Conservation (phyloP, 2,113 vertebrate genomes). For the Grantiella picta region DNA sequence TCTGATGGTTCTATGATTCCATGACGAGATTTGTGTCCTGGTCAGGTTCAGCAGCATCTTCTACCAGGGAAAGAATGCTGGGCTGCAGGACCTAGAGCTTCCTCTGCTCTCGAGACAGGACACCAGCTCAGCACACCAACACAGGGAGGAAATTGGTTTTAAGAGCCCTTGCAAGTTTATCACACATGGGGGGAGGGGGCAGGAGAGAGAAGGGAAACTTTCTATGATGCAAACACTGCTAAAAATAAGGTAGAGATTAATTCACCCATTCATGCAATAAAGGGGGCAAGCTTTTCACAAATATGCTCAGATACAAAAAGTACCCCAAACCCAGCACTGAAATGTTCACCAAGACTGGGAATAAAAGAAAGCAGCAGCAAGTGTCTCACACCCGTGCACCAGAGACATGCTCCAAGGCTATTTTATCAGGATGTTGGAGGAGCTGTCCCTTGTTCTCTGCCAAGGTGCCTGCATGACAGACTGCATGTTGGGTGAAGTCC, state of each 20-base stretch:
- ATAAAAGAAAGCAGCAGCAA: background rate
- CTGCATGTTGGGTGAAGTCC: accelerated
- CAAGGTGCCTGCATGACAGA: accelerated
- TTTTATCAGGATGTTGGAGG: background rate
- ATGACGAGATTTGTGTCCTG: background rate
- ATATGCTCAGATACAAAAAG: background rate
- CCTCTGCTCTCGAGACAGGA: background rate
- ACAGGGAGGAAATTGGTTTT: accelerated
- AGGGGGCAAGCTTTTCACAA: background rate
- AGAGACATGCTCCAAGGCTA: accelerated
- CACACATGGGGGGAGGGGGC: accelerated
- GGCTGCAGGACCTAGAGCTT: background rate
- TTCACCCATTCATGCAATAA: background rate
- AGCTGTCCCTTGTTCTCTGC: background rate
- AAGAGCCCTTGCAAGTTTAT: background rate
- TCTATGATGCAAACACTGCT: background rate
- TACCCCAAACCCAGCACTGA: background rate
- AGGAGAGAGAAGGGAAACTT: background rate
- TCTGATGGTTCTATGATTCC: background rate
- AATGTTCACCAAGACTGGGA: background rate
- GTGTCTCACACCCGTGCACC: background rate
- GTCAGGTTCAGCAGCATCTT: background rate
- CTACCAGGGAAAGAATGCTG: background rate
- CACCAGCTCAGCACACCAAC: background rate
- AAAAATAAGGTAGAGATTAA: background rate